Percentiles rank a stretch among this genome's conserved stretches.
These are phyloP conservation scores for Peromyscus eremicus DNA, from an alignment of 2,797 vertebrate genomes.

Conservation along the genomic window DNA sequence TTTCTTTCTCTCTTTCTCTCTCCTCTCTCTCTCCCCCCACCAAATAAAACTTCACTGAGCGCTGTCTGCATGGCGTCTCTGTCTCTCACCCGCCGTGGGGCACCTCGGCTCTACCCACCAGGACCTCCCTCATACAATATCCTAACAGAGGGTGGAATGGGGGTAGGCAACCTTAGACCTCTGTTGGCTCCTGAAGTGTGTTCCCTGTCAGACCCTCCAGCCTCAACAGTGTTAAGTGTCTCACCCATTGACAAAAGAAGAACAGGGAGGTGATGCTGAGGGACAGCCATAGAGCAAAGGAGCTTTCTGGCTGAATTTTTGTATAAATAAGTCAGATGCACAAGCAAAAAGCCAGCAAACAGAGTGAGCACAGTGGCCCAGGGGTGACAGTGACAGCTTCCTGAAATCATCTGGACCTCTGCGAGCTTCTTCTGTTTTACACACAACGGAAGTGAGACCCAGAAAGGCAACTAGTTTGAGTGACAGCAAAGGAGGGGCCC, in stretches of 20 bases:
- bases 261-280: neutral
- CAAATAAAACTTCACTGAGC: no score
- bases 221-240: neutral
- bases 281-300: no score
- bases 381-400: accelerated
- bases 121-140: no score
- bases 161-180: neutral
- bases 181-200: neutral
- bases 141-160: no score
- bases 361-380: no score
- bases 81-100: no score
- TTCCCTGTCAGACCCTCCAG: accelerated
- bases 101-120: no score
- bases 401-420: accelerated
- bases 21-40: no score
- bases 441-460: neutral
- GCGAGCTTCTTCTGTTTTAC: accelerated
- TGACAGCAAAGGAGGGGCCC: neutral
- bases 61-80: no score
- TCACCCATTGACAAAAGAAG: neutral
- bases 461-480: neutral
- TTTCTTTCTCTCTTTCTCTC: no score
- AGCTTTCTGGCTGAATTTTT: neutral
- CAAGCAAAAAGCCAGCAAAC: neutral
- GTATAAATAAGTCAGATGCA: neutral